phyloP scores from a whole-genome alignment of 2,888 invertebrate genomes.

The Tachystola acroxantha region DNA sequence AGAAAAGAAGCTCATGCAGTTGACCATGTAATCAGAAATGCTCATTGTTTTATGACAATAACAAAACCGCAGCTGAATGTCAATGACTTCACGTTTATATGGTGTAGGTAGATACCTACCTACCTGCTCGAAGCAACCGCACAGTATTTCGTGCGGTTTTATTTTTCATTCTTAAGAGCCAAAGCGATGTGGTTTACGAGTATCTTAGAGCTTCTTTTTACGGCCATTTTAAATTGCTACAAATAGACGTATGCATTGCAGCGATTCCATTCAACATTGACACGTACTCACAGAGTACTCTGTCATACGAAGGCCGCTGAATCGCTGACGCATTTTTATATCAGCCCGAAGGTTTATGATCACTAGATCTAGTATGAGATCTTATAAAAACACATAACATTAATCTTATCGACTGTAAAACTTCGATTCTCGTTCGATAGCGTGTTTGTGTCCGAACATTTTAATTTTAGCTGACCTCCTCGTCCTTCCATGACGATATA shows the following conservation, averaged over 20 bases:
- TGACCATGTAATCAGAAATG: too few relatives aligned
- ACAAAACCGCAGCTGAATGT: background rate
- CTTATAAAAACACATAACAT: constrained; percentile 53
- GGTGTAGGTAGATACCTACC: too few relatives aligned
- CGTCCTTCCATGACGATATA: too few relatives aligned
- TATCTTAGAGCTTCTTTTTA: constrained; percentile 5
- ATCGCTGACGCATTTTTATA: constrained; percentile 52
- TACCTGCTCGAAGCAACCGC: background rate
- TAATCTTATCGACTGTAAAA: constrained; percentile 34
- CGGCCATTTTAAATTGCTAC: constrained; percentile 3
- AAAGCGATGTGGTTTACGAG: constrained; percentile 13
- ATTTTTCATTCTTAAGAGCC: constrained; percentile 1
- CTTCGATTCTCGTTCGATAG: constrained; percentile 14
- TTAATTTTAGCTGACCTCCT: background rate
- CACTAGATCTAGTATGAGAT: constrained; percentile 38
- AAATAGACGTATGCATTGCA: constrained; percentile 10
- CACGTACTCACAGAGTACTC: constrained; percentile 17
- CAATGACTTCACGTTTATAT: too few relatives aligned
- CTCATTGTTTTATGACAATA: too few relatives aligned
- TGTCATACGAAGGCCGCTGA: constrained; percentile 32
- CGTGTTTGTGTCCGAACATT: background rate
- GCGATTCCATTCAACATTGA: constrained; percentile 19
- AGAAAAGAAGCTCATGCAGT: too few relatives aligned
- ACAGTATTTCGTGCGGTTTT: constrained; percentile 1
- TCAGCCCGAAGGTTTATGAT: constrained; percentile 46